Evolutionary conservation across 2,797 vertebrate species (phyloP).

Genomic region (Oreochromis mossambicus): DNA sequence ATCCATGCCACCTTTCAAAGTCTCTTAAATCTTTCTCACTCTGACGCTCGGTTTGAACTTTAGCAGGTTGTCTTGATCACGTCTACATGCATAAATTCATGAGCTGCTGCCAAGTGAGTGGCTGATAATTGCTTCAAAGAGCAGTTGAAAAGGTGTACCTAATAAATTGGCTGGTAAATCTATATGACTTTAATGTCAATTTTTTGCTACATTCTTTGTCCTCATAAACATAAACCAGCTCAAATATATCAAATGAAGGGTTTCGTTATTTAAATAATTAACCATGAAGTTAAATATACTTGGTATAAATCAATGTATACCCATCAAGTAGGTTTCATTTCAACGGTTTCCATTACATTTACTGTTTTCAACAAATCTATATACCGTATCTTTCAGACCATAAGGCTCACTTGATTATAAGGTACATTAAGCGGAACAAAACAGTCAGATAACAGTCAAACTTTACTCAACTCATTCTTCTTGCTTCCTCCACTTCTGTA

Average conservation of each 20-base stretch:
- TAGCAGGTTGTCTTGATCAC: neutral
- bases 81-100: neutral
- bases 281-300: neutral
- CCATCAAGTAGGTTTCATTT: neutral
- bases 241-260: neutral
- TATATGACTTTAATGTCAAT: neutral
- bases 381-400: rapidly evolving
- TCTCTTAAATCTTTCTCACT: neutral
- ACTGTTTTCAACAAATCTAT: neutral
- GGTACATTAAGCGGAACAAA: rapidly evolving
- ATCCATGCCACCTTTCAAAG: neutral
- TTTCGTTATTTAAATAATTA: neutral
- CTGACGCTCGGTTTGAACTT: neutral
- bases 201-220: neutral
- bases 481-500: rapidly evolving
- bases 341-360: neutral
- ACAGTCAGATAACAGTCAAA: neutral
- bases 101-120: rapidly evolving
- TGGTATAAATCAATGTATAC: neutral
- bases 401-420: rapidly evolving
- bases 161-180: neutral
- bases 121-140: neutral
- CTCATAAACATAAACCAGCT: neutral
- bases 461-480: neutral
- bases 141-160: neutral